phyloP scores from a whole-genome alignment of 2,113 vertebrate species.

The Eublepharis macularius region DNA sequence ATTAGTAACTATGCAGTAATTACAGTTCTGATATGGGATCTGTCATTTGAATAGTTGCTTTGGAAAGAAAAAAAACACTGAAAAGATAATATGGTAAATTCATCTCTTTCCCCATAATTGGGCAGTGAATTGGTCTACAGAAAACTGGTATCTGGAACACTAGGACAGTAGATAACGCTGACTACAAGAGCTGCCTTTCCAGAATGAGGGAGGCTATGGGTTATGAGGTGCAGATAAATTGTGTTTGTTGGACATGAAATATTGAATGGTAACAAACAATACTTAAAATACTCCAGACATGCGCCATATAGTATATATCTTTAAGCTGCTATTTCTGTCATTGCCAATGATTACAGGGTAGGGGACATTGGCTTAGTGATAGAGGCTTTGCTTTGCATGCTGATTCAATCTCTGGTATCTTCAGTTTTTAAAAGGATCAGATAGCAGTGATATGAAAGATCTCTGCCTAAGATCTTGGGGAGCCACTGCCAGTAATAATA shows the following conservation, averaged over 20 bases:
- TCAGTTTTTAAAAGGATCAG: no score
- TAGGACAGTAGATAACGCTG: neutral
- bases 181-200: neutral
- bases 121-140: neutral
- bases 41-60: neutral
- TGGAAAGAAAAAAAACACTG: fast-evolving
- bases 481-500: no score
- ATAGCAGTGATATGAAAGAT: no score
- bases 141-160: neutral
- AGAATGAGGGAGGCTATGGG: neutral
- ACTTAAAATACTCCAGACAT: neutral
- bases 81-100: neutral
- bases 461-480: no score
- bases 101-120: neutral
- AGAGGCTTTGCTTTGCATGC: no score
- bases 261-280: neutral
- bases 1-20: neutral
- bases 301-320: neutral
- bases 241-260: neutral
- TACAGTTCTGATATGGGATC: neutral
- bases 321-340: neutral
- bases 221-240: neutral
- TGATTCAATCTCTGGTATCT: no score
- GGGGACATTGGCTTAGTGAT: no score
- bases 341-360: no score